phyloP scores from a whole-genome alignment of 2,888 invertebrate genomes.

The Opisthograptis luteolata region DNA sequence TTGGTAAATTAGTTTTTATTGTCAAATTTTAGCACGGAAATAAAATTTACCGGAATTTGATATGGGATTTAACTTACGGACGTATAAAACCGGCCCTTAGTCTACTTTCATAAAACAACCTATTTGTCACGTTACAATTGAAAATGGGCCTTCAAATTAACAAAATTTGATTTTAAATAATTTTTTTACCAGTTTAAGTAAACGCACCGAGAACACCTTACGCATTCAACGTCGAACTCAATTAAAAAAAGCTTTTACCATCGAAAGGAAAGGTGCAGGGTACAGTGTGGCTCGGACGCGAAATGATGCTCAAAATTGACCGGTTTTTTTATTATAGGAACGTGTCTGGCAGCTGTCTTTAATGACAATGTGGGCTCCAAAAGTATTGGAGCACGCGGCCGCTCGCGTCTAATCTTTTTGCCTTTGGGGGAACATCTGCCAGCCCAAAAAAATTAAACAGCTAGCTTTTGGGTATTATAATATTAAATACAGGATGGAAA shows the following conservation, averaged over 20 bases:
- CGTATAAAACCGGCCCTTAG: too few relatives aligned
- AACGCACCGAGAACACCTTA: not conserved
- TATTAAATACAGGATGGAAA: too few relatives aligned
- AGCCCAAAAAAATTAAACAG: constrained; percentile 33
- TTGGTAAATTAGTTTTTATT: too few relatives aligned
- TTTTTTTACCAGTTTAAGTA: too few relatives aligned
- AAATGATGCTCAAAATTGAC: constrained; percentile 37
- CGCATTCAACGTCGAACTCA: not conserved
- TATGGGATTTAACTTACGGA: too few relatives aligned
- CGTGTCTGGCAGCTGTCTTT: constrained; percentile 70
- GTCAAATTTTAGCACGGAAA: too few relatives aligned
- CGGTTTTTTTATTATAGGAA: constrained; percentile 50
- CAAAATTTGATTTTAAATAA: too few relatives aligned
- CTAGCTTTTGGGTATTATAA: constrained; percentile 3
- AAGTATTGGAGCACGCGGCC: constrained; percentile 52
- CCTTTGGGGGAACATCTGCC: constrained; percentile 48
- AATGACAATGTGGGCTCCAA: constrained; percentile 68
- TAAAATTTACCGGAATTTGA: too few relatives aligned
- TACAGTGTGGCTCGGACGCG: not conserved
- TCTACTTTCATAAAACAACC: too few relatives aligned
- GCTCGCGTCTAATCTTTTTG: constrained; percentile 54
- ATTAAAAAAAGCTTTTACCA: constrained; percentile 10
- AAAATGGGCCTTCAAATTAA: too few relatives aligned
- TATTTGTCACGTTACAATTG: too few relatives aligned
- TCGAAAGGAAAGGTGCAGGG: constrained; percentile 6